These are phyloP conservation scores for Isaurus tuberculatus DNA, from an alignment of 92 coral and sea anemone genomes.

Conservation along the genomic window DNA sequence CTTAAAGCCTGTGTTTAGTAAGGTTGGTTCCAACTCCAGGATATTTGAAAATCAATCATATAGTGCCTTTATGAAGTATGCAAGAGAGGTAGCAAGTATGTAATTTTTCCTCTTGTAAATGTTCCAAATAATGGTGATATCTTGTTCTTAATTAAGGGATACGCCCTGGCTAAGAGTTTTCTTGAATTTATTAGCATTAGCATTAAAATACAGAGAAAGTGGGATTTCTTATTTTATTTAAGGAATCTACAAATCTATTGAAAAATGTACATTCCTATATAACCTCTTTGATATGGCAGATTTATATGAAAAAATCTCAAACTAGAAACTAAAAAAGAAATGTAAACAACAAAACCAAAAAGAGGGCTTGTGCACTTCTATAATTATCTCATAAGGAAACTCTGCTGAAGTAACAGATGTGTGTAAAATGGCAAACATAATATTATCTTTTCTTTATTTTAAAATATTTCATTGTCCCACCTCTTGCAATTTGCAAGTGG, in stretches of 20 bases:
- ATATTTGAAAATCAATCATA: not conserved
- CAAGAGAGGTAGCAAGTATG: not conserved
- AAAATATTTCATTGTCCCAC: too few relatives aligned
- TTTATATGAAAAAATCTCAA: too few relatives aligned
- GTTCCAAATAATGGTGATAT: not conserved
- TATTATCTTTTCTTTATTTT: too few relatives aligned
- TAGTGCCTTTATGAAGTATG: not conserved
- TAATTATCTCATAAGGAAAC: too few relatives aligned
- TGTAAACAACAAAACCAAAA: too few relatives aligned
- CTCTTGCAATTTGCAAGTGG: too few relatives aligned
- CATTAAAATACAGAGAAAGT: not conserved
- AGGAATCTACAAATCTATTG: not conserved
- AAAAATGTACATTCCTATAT: too few relatives aligned
- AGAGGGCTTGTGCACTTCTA: too few relatives aligned
- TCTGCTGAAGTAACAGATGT: too few relatives aligned
- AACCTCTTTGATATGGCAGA: too few relatives aligned
- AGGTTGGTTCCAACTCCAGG: constrained; percentile 22
- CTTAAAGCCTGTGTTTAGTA: constrained; percentile 2
- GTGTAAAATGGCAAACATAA: too few relatives aligned
- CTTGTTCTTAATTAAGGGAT: constrained; percentile 12
- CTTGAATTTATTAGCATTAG: constrained; percentile 12
- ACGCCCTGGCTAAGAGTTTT: constrained; percentile 7
- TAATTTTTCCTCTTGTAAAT: not conserved
- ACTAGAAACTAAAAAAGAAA: too few relatives aligned
- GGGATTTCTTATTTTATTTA: not conserved